Percentiles rank a stretch among this genome's conserved stretches.
These are phyloP conservation scores for Chrysocyon brachyurus DNA, from an alignment of 2,797 vertebrate genomes.

Conservation along the genomic window DNA sequence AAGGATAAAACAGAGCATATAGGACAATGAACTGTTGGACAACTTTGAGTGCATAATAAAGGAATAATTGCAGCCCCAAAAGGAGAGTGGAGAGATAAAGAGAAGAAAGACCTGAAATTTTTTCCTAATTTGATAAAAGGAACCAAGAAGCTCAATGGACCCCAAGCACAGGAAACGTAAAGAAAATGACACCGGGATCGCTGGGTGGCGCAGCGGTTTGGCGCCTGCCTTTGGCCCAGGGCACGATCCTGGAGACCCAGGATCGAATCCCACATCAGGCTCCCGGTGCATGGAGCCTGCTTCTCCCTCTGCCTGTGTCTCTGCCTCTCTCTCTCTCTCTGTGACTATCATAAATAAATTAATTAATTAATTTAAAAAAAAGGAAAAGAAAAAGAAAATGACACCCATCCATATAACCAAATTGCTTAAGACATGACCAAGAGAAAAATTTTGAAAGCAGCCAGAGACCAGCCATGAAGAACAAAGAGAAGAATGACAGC, in stretches of 20 bases:
- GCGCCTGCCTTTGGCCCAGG: no score
- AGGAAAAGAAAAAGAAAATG: background rate
- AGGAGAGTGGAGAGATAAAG: background rate
- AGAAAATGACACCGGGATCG: background rate
- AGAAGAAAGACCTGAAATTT: background rate
- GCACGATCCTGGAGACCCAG: no score
- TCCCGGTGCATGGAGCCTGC: no score
- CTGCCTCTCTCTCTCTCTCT: no score
- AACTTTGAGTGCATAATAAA: background rate
- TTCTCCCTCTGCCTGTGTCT: no score
- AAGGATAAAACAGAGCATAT: background rate
- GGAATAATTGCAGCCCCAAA: background rate
- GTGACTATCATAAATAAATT: no score
- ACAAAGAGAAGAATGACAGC: background rate
- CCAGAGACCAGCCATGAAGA: background rate
- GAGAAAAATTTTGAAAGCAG: background rate
- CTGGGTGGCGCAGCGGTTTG: no score
- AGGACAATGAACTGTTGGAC: background rate
- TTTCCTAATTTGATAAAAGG: constrained; percentile 3
- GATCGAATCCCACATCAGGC: no score
- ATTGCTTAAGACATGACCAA: background rate
- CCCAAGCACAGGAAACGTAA: background rate
- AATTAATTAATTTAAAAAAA: no score
- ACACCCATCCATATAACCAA: background rate
- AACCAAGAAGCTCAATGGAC: background rate